Percentiles rank a stretch among this genome's conserved stretches.
These are phyloP conservation scores for Luffia ferchaultella DNA, from an alignment of 2,888 invertebrate genomes.

Conservation along the genomic window DNA sequence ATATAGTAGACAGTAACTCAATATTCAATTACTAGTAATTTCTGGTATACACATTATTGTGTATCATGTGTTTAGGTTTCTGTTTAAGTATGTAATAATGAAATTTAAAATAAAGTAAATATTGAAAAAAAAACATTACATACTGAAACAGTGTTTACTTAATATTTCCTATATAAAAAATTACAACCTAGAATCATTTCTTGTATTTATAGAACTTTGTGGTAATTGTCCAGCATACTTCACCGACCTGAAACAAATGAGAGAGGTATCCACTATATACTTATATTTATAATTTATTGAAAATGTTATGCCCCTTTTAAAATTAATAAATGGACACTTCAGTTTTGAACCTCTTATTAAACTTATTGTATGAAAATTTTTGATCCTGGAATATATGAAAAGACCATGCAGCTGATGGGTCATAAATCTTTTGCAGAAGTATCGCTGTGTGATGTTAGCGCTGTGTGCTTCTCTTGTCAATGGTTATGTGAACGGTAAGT, in stretches of 20 bases:
- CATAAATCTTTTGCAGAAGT: constrained; percentile 83
- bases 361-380: not conserved
- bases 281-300: constrained; percentile 28
- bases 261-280: constrained; percentile 66
- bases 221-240: constrained; percentile 69
- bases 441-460: constrained; percentile 73
- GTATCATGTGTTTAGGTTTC: too few species aligned
- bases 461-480: constrained; percentile 71
- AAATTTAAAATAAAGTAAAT: constrained; percentile 4
- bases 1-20: too few species aligned
- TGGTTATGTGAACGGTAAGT: constrained; percentile 73
- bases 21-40: too few species aligned
- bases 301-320: constrained; percentile 19
- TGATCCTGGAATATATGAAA: constrained; percentile 18
- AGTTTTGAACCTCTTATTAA: constrained; percentile 16
- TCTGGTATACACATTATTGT: too few species aligned
- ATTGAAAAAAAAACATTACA: constrained; percentile 18
- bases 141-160: constrained; percentile 40
- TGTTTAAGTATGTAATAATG: constrained; percentile 30
- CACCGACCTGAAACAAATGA: constrained; percentile 65
- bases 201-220: constrained; percentile 71
- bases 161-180: constrained; percentile 34
- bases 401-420: constrained; percentile 71
- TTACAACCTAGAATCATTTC: constrained; percentile 66
- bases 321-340: not conserved